Evolutionary conservation across 2,888 invertebrate species (phyloP), one percentile per base, ranked within the genome.

Genomic region (Hedya salicella): DNA sequence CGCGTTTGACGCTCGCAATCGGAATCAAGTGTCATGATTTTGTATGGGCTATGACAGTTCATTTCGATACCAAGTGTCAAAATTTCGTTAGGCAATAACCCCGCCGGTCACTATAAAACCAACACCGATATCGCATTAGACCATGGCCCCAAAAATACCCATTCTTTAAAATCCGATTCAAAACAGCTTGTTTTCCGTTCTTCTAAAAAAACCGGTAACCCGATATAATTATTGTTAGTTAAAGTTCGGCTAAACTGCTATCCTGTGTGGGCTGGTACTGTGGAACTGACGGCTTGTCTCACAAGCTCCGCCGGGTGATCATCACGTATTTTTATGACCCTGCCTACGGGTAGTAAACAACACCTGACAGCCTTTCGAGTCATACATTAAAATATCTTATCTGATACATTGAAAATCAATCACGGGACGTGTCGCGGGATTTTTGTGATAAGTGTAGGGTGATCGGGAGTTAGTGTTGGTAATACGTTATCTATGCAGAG

Each of bases 301-400:
- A 71, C 83, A 82, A 83, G 82, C 68, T 73, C 75, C 71, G 82
- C 82, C 76, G 82, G 82, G 70, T 80, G 69, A 67, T 59, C 74
- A 76, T 86, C 84, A 81, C 79, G 76, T 73, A 75, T 78, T 80
- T 87, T 87, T 86, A 87, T 76, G 76, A 73, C 67, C 75, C 69
- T 76, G 78, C 75, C 72, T 69, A 74, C 68, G 70, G 71, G 76
- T 73, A 76, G 72, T 75, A 80, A 80, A 80, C 76, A 75, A 78
- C 73, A 78, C 74, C 77, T 72, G 73, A 44, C 30, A 71, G 72
- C 73, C n/a, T 65, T 68, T 61, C 49, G 62, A 57, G 44, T 57
- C 25, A 67, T 68, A 60, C 60, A 65, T 65, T 61, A 61, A 66
- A 61, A 61, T 48, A 66, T 53, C 60, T 66, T 66, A 66, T 66